phyloP scores from a whole-genome alignment of 2,888 invertebrate genomes.

The Escarpia spicata region DNA sequence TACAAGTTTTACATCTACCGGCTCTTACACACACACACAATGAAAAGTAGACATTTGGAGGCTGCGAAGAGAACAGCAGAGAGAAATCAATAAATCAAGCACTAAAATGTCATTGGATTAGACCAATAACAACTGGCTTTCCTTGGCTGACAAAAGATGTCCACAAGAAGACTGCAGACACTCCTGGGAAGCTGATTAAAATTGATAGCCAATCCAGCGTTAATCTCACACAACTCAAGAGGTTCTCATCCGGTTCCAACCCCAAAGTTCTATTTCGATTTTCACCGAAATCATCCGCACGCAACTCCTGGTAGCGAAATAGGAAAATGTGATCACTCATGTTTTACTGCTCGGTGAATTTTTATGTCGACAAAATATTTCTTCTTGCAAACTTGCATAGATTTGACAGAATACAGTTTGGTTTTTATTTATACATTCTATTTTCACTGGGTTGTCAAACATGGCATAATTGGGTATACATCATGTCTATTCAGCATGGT shows the following conservation, averaged over 20 bases:
- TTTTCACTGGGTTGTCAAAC: too few relatives aligned
- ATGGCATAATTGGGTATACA: too few relatives aligned
- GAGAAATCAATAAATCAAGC: neutral
- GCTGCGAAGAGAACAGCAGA: neutral
- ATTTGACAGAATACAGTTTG: too few relatives aligned
- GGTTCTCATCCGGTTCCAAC: neutral
- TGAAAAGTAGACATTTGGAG: neutral
- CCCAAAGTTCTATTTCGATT: neutral
- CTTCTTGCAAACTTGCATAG: neutral
- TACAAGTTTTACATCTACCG: neutral
- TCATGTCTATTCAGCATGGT: too few relatives aligned
- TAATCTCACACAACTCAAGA: neutral
- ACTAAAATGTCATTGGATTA: neutral
- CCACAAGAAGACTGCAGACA: neutral
- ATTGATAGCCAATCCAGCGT: neutral
- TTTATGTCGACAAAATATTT: neutral
- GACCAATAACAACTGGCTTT: neutral
- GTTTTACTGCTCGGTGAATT: neutral
- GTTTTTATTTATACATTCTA: too few relatives aligned
- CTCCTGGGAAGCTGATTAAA: neutral
- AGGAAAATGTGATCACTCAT: neutral
- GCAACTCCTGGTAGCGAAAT: neutral
- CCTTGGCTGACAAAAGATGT: neutral
- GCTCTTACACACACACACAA: neutral
- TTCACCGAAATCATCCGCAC: neutral